These are phyloP conservation scores for Poeciliopsis turrubarensis DNA, from an alignment of 2,113 vertebrate genomes.

Conservation along the genomic window DNA sequence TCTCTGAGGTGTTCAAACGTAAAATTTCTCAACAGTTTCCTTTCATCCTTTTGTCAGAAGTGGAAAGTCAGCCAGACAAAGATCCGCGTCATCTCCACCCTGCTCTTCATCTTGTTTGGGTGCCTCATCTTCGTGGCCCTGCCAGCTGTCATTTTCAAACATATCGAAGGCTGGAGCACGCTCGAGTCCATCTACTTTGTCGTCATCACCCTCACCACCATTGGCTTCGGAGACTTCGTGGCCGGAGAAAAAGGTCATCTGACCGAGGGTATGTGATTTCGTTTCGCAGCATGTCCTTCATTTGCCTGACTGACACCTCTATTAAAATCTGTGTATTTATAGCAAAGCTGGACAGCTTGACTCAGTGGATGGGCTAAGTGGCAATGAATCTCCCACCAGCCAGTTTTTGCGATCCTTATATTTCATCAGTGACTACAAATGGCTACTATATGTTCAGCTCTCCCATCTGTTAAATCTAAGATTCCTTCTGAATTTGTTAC, in stretches of 20 bases:
- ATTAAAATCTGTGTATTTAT: slow-evolving; percentile 27
- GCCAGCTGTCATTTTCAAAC: slow-evolving; percentile 94
- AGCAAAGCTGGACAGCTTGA: slow-evolving; percentile 9
- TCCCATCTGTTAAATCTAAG: neutral
- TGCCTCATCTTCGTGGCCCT: slow-evolving; percentile 96
- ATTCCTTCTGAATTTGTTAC: too few species aligned
- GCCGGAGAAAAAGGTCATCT: slow-evolving; percentile 84
- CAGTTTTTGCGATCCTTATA: slow-evolving; percentile 2
- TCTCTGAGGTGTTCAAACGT: neutral
- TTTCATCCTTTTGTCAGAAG: slow-evolving; percentile 78
- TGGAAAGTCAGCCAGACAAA: slow-evolving; percentile 99
- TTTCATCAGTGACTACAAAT: neutral
- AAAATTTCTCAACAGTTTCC: neutral
- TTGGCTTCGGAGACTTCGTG: slow-evolving; percentile 98
- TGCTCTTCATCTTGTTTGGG: slow-evolving; percentile 96
- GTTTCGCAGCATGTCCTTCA: neutral
- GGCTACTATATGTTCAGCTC: neutral
- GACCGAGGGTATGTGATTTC: slow-evolving; percentile 4
- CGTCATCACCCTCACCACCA: slow-evolving; percentile 97
- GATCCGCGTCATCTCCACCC: slow-evolving; percentile 96
- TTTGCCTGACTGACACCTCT: slow-evolving; percentile 13
- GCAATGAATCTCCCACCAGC: neutral
- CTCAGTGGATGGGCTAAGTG: slow-evolving; percentile 16
- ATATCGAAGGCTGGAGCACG: slow-evolving; percentile 97
- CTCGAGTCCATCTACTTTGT: slow-evolving; percentile 98